Percentiles rank a stretch among this genome's conserved stretches.
Evolutionary conservation across 2,797 vertebrate genomes (phyloP).

Genomic region (Anguilla megastoma): DNA sequence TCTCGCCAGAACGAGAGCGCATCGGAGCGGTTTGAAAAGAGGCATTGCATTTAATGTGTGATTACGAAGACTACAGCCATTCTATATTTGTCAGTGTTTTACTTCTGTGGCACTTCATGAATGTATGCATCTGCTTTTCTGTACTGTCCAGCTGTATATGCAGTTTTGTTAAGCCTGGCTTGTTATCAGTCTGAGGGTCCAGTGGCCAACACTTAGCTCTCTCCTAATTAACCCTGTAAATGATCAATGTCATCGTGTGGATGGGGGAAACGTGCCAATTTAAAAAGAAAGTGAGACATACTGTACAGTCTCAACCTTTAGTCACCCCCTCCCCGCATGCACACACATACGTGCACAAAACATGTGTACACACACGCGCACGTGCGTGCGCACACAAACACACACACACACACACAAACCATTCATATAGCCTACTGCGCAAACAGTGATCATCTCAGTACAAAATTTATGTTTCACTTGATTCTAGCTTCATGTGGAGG

Average conservation of each 20-base stretch:
- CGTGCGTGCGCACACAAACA: background rate
- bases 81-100: background rate
- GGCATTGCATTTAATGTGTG: background rate
- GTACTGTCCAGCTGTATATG: background rate
- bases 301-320: background rate
- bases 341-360: background rate
- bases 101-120: background rate
- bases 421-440: slow-evolving; percentile 29
- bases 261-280: background rate
- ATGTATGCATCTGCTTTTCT: background rate
- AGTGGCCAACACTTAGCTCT: background rate
- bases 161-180: background rate
- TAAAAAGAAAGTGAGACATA: background rate
- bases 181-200: background rate
- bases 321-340: background rate
- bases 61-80: background rate
- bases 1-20: background rate
- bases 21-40: background rate
- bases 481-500: background rate
- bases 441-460: slow-evolving; percentile 31
- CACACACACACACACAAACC: background rate
- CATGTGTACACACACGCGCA: background rate
- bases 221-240: background rate
- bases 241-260: background rate
- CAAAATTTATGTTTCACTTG: slow-evolving; percentile 19